phyloP scores from a whole-genome alignment of 2,797 vertebrate genomes.

The Acanthis flammea region DNA sequence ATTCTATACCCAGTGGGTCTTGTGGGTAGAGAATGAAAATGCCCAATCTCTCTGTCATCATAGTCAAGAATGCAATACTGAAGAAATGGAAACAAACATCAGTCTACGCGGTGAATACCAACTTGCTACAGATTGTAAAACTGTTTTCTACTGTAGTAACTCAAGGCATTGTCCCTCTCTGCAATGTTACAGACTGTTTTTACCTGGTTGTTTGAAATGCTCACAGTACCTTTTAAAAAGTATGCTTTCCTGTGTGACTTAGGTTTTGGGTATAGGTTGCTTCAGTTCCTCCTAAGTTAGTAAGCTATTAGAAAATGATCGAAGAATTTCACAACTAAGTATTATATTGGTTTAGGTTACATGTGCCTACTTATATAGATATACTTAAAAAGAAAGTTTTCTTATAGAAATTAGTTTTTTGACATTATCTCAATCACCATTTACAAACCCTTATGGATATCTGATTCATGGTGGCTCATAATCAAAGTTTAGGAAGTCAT shows the following conservation, averaged over 20 bases:
- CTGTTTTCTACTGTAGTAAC: not conserved
- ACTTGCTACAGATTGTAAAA: not conserved
- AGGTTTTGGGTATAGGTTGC: not conserved
- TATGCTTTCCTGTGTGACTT: not conserved
- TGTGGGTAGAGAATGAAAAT: not conserved
- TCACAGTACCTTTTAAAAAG: not conserved
- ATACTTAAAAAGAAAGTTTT: not conserved
- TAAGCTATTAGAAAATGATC: not conserved
- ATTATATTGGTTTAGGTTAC: not conserved
- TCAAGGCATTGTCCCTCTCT: not conserved
- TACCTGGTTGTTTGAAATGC: not conserved
- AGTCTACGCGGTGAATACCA: not conserved
- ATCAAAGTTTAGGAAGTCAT: not conserved
- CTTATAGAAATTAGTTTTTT: not conserved
- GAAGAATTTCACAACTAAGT: not conserved
- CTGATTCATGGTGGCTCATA: not conserved
- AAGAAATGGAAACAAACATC: not conserved
- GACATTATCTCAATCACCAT: not conserved
- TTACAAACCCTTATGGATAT: not conserved
- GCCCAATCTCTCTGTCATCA: not conserved
- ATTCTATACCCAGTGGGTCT: not conserved
- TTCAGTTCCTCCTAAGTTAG: not conserved
- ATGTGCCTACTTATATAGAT: not conserved
- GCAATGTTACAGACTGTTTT: not conserved
- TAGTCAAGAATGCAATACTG: not conserved